Conservation (phyloP, 2,797 vertebrate species). For the Lepus townsendii region DNA sequence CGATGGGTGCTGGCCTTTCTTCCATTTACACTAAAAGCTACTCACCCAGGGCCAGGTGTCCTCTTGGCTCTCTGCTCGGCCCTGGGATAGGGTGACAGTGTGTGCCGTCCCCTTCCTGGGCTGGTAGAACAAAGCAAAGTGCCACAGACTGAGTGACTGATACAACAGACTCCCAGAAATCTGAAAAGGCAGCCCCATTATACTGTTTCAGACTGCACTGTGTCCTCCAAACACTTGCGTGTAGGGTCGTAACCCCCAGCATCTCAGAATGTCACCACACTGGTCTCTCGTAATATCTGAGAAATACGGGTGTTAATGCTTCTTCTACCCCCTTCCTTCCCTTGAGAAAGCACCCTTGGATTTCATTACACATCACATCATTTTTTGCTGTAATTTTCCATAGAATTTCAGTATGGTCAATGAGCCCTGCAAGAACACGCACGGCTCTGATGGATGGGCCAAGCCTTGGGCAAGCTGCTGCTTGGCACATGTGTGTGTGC, state of each 20-base stretch:
- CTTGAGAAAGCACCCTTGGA: background rate
- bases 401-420: conserved; percentile 37
- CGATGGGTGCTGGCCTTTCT: too few relatives aligned
- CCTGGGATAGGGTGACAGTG: too few relatives aligned
- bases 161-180: too few relatives aligned
- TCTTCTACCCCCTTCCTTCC: background rate
- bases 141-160: too few relatives aligned
- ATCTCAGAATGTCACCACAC: background rate
- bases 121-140: too few relatives aligned
- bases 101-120: too few relatives aligned
- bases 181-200: background rate
- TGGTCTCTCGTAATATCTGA: background rate
- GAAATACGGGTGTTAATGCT: background rate
- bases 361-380: conserved; percentile 48
- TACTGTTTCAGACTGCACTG: background rate
- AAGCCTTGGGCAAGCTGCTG: conserved; percentile 18
- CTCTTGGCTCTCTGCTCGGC: too few relatives aligned
- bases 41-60: too few relatives aligned
- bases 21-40: too few relatives aligned
- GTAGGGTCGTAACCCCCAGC: background rate
- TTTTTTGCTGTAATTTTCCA: conserved; percentile 52
- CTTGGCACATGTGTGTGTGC: background rate
- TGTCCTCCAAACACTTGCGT: background rate
- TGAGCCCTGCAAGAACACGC: conserved; percentile 49
- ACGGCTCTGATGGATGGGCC: conserved; percentile 53